Percentiles rank a stretch among this genome's conserved stretches.
phyloP scores from a whole-genome alignment of 2,797 vertebrate genomes.

The Taenioides sp. region DNA sequence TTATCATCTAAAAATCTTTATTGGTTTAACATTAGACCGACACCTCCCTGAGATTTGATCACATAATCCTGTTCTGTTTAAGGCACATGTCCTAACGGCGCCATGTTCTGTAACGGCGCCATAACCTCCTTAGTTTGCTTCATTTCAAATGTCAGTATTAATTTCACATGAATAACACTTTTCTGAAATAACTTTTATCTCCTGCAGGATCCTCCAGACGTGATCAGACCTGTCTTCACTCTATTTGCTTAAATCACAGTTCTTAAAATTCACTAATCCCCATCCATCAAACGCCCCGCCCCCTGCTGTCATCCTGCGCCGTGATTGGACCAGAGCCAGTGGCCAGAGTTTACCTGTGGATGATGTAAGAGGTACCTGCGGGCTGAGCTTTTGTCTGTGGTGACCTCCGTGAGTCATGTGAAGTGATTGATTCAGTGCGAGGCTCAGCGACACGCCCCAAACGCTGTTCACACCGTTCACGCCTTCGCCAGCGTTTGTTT shows the following conservation, averaged over 20 bases:
- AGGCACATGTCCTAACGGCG: background rate
- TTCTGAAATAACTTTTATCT: conserved; percentile 4
- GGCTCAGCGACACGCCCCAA: conserved; percentile 51
- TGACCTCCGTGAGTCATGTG: conserved; percentile 35
- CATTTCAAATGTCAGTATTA: background rate
- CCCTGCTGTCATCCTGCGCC: conserved; percentile 48
- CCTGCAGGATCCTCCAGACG: conserved; percentile 4
- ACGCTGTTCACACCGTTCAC: conserved; percentile 48
- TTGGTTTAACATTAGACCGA: too few species aligned
- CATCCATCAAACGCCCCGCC: conserved; percentile 57
- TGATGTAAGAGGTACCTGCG: conserved; percentile 69
- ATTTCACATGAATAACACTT: background rate
- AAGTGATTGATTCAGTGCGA: conserved; percentile 55
- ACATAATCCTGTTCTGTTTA: too few species aligned
- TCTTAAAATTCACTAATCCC: conserved; percentile 63
- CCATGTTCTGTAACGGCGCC: background rate
- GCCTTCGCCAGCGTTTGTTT: conserved; percentile 54
- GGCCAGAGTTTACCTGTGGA: conserved; percentile 63
- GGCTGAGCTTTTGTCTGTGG: conserved; percentile 45
- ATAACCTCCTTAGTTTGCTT: background rate
- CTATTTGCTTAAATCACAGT: conserved; percentile 16
- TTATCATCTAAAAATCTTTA: too few species aligned
- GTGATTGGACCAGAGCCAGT: conserved; percentile 66
- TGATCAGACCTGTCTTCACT: conserved; percentile 20
- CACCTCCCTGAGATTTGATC: too few species aligned